Evolutionary conservation across 2,888 invertebrate species (phyloP), one percentile per base, ranked within the genome.

Genomic region (Netelia inedita): DNA sequence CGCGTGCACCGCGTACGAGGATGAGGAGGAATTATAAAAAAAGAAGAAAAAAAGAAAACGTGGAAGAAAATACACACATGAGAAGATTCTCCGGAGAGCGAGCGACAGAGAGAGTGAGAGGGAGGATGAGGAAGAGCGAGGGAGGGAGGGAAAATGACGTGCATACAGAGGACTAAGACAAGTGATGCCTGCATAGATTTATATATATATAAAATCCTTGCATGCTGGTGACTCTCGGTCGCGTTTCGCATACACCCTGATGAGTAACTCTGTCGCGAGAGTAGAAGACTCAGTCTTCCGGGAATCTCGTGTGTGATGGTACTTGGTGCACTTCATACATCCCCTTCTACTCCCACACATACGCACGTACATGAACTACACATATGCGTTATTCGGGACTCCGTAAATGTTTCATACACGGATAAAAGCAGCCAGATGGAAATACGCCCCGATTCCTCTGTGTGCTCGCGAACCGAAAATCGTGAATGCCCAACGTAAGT

Each of bases 61-160:
- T 41, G 59, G 79, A 82, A 85, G 82, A 85, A 82, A 85, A 85
- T 82, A 63, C 85, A 85, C 82, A 82, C 82, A 85, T 85, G 85
- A 82, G 82, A 82, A 79, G 79, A 79, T 85, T 79, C 82, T 82
- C 85, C 79, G 66, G 85, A 82, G 82, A 79, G 85, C 74, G 80
- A 69, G 71, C 21, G 50, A 68, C 23, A 53, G 65, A 61, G 79
- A 57, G 65, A 63, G 63, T 8, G 21, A 61, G 46, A 16, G 11
- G 53, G 71, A 73, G 72, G 65, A 73, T 35, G 66, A 55, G 35
- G 41, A 72, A 43, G 19, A 19, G 66, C 16, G 28, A 16, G 55
- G 11, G 59, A 71, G 35, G 46, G 53, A 79, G 80, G 43, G 65
- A 72, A 74, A 74, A 84, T 74, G 79, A 35, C 35, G 35, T 6